phyloP scores from a whole-genome alignment of 1,140 invertebrate species.

The Heliconius hermathena region DNA sequence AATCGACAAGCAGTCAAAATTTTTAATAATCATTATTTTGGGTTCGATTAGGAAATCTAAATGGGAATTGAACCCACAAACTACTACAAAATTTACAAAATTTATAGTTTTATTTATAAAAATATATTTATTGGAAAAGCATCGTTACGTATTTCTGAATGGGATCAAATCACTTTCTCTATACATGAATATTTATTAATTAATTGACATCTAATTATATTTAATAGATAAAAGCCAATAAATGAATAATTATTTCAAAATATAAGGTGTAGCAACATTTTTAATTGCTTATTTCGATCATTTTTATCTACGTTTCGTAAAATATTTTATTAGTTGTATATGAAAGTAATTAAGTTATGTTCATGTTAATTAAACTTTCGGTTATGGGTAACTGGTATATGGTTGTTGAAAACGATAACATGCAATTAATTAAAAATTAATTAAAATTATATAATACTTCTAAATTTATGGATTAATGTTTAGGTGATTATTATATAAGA shows the following conservation, averaged over 20 bases:
- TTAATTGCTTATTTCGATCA: neutral
- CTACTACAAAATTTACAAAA: neutral
- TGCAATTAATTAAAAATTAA: neutral
- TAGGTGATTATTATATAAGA: neutral
- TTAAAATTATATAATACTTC: neutral
- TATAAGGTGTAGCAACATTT: neutral
- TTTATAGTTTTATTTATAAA: neutral
- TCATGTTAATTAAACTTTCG: constrained; percentile 2
- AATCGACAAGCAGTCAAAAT: too few species aligned
- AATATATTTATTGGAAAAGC: neutral
- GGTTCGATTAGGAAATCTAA: too few species aligned
- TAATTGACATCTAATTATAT: neutral
- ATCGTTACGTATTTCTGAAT: neutral
- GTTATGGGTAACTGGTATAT: neutral
- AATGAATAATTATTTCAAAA: neutral
- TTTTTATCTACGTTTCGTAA: neutral
- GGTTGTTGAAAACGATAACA: neutral
- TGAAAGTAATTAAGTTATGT: neutral
- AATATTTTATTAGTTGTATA: constrained; percentile 1
- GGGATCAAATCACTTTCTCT: neutral
- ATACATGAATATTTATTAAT: neutral
- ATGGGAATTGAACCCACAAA: too few species aligned
- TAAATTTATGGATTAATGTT: neutral
- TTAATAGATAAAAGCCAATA: neutral
- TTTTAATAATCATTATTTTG: too few species aligned